Conservation (phyloP, 2,888 invertebrate species). For the Hofmannophila pseudospretella region DNA sequence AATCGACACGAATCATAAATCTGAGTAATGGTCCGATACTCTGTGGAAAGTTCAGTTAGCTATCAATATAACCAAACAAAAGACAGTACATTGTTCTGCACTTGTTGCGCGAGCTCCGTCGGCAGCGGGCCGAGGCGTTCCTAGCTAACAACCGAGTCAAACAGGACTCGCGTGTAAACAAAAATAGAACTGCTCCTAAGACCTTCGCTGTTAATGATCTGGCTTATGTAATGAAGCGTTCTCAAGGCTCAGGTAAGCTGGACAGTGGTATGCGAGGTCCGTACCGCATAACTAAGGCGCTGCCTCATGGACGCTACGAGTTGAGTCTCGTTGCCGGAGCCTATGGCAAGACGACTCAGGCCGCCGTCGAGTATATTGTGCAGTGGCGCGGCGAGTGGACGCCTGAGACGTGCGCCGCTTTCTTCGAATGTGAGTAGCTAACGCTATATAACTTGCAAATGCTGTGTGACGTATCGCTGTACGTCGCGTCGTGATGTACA, state of each 20-base stretch:
- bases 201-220: neutral
- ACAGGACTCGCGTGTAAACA: neutral
- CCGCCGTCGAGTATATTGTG: conserved; percentile 14
- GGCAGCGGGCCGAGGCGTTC: neutral
- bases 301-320: neutral
- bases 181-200: neutral
- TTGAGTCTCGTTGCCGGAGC: conserved; percentile 3
- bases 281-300: neutral
- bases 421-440: conserved; percentile 13
- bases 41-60: conserved; percentile 18
- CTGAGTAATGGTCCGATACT: conserved; percentile 23
- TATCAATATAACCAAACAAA: too few relatives aligned
- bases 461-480: too few relatives aligned
- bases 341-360: conserved; percentile 13
- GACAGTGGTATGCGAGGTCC: neutral
- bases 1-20: conserved; percentile 7
- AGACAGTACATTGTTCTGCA: too few relatives aligned
- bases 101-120: too few relatives aligned
- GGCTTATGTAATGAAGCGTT: neutral
- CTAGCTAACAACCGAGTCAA: neutral
- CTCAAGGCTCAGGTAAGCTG: neutral
- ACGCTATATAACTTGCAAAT: too few relatives aligned
- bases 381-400: conserved; percentile 16
- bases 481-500: too few relatives aligned
- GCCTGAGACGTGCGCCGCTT: conserved; percentile 12